Percentiles rank a stretch among this genome's conserved stretches.
phyloP scores from a whole-genome alignment of 1,140 invertebrate species.

The Drosophila serrata region DNA sequence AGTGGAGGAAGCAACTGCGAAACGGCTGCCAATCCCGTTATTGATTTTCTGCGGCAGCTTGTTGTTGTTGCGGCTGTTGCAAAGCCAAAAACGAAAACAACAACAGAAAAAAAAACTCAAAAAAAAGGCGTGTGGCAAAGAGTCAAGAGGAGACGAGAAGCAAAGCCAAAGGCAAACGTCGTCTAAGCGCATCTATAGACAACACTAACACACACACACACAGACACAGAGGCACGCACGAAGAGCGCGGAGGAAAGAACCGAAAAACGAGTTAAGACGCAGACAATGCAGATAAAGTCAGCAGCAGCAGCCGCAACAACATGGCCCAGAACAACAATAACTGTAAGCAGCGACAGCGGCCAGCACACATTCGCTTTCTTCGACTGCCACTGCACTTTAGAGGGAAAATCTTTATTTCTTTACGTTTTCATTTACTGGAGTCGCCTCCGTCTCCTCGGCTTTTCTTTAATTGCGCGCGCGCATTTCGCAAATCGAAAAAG shows the following conservation, averaged over 20 bases:
- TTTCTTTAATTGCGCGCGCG: slow-evolving; percentile 65
- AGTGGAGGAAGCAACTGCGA: slow-evolving; percentile 24
- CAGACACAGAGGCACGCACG: not conserved
- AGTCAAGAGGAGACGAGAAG: not conserved
- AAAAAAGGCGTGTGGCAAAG: slow-evolving; percentile 46
- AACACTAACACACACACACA: slow-evolving; percentile 20
- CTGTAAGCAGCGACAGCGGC: slow-evolving; percentile 8
- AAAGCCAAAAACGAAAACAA: slow-evolving; percentile 20
- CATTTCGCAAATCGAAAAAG: slow-evolving; percentile 58
- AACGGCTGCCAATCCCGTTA: slow-evolving; percentile 51
- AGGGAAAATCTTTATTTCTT: slow-evolving; percentile 31
- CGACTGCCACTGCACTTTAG: slow-evolving; percentile 10
- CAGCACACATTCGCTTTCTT: slow-evolving; percentile 28
- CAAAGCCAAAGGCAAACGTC: slow-evolving; percentile 24
- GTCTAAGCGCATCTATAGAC: slow-evolving; percentile 30
- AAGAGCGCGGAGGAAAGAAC: slow-evolving; percentile 36
- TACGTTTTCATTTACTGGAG: slow-evolving; percentile 48
- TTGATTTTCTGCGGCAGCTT: slow-evolving; percentile 57
- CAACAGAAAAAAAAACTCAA: not conserved
- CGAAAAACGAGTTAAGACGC: slow-evolving; percentile 59
- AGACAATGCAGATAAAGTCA: slow-evolving; percentile 54
- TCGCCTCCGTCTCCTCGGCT: slow-evolving; percentile 46
- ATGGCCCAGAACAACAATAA: slow-evolving; percentile 34
- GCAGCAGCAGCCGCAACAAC: slow-evolving; percentile 21
- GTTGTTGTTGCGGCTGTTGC: slow-evolving; percentile 26